Conservation (phyloP, 2,888 invertebrate genomes). For the Cylindroiulus punctatus region DNA sequence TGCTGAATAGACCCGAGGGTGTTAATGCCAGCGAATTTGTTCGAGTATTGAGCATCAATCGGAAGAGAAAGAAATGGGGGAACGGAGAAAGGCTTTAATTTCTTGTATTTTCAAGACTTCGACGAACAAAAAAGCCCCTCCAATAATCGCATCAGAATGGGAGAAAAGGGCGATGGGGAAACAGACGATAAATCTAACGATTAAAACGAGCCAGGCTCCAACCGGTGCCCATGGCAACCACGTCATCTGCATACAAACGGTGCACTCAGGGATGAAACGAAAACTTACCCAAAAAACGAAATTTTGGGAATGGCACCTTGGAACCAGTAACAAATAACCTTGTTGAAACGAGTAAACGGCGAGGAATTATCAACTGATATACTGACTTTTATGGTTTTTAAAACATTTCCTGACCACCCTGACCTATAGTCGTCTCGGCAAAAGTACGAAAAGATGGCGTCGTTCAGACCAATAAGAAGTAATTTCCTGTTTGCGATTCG, state of each 20-base stretch:
- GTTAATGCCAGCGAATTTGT: constrained; percentile 6
- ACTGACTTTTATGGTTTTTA: too few relatives aligned
- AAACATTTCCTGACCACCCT: too few relatives aligned
- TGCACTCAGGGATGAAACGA: not conserved
- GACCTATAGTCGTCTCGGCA: too few relatives aligned
- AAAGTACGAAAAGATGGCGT: too few relatives aligned
- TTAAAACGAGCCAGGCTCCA: not conserved
- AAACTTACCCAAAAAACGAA: not conserved
- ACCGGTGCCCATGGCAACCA: not conserved
- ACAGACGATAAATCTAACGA: constrained; percentile 17
- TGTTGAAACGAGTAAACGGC: too few relatives aligned
- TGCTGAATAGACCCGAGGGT: constrained; percentile 25
- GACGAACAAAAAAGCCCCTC: not conserved
- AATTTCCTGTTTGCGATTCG: too few relatives aligned
- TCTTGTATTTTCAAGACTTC: constrained; percentile 13
- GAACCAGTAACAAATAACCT: too few relatives aligned
- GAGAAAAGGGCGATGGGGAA: not conserved
- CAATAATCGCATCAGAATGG: not conserved
- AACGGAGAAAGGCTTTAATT: constrained; percentile 30
- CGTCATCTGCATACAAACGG: constrained; percentile 8
- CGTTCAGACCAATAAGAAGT: too few relatives aligned
- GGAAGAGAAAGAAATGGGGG: not conserved
- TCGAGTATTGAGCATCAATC: not conserved
- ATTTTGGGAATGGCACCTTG: too few relatives aligned
- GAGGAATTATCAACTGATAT: too few relatives aligned